Evolutionary conservation across 2,113 vertebrate genomes (phyloP).

Genomic region (Seriola aureovittata): DNA sequence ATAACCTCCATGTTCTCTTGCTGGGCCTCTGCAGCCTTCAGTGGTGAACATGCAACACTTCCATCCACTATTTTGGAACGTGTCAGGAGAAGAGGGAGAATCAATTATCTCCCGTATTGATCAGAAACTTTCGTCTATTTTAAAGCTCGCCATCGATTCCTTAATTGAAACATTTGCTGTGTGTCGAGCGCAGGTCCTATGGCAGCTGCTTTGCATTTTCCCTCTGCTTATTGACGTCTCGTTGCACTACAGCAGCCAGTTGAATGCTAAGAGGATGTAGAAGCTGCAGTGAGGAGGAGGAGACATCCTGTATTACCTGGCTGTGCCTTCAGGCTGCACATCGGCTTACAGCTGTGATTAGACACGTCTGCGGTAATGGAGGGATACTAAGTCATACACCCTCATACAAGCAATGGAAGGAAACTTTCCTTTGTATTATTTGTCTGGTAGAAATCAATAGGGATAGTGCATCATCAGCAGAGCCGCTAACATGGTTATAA

Average conservation of each 20-base stretch:
- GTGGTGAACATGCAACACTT: neutral
- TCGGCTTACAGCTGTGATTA: conserved; percentile 35
- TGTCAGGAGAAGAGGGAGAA: conserved; percentile 1
- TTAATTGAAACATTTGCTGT: conserved; percentile 53
- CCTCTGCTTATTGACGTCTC: conserved; percentile 61
- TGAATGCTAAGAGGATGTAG: conserved; percentile 65
- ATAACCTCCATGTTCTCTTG: no score
- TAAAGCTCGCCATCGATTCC: conserved; percentile 14
- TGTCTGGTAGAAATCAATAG: neutral
- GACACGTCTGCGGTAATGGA: conserved; percentile 20
- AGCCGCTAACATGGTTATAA: neutral
- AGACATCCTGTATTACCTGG: conserved; percentile 36
- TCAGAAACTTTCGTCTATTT: conserved; percentile 38
- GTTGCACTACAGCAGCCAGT: conserved; percentile 5
- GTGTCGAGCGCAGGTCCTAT: conserved; percentile 6
- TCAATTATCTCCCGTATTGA: conserved; percentile 47
- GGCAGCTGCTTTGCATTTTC: conserved; percentile 36
- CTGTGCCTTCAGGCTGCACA: conserved; percentile 11
- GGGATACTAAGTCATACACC: conserved; percentile 17
- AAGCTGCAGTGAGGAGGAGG: conserved; percentile 37
- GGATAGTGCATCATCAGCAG: neutral
- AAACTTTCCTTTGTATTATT: neutral
- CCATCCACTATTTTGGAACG: neutral
- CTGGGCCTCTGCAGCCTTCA: neutral
- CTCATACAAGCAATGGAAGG: neutral